Conservation (phyloP, 2,113 vertebrate genomes). For the Strigops habroptila region DNA sequence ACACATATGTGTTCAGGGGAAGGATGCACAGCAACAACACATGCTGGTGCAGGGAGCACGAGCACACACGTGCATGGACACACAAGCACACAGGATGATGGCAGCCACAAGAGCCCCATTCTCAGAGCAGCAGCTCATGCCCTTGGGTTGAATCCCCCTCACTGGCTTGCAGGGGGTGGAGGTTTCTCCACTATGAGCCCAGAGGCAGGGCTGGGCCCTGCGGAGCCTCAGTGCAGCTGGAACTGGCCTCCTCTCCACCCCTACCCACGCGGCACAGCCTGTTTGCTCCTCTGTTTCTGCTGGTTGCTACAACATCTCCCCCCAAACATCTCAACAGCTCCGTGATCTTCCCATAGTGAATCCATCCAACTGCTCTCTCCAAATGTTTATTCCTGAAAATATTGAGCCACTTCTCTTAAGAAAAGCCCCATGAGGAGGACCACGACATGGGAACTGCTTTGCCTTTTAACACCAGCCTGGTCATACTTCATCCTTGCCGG, state of each 20-base stretch:
- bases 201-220: background rate
- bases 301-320: constrained; percentile 62
- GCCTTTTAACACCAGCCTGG: background rate
- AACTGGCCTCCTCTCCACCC: background rate
- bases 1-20: rapidly evolving
- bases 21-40: rapidly evolving
- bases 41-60: background rate
- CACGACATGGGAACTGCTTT: background rate
- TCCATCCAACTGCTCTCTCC: background rate
- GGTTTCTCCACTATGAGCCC: background rate
- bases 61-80: background rate
- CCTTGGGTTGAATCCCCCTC: background rate
- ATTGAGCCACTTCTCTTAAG: background rate
- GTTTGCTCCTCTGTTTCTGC: background rate
- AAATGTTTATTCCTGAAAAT: background rate
- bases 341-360: background rate
- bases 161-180: background rate
- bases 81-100: rapidly evolving
- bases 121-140: background rate
- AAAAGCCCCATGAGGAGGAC: background rate
- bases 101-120: background rate
- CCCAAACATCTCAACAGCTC: constrained; percentile 36
- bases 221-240: background rate
- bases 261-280: constrained; percentile 19
- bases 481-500: background rate